Percentiles rank a stretch among this genome's conserved stretches.
phyloP scores from a whole-genome alignment of 2,888 invertebrate genomes.

The Phyllotreta cruciferae region DNA sequence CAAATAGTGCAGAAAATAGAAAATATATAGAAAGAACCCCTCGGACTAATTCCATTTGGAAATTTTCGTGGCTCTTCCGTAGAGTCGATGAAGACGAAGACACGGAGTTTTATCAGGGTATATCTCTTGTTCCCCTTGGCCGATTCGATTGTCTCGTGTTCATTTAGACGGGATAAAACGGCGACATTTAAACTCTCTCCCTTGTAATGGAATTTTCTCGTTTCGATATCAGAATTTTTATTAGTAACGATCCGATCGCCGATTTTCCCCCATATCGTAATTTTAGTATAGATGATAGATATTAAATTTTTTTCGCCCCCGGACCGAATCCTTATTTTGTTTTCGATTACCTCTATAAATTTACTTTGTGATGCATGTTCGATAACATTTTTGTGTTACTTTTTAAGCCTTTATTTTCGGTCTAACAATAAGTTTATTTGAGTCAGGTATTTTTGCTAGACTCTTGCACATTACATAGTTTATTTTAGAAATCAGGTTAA shows the following conservation, averaged over 20 bases:
- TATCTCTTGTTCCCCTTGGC: slow-evolving; percentile 28
- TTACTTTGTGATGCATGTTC: too few species aligned
- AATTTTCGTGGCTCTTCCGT: slow-evolving; percentile 19
- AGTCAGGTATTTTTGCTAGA: too few species aligned
- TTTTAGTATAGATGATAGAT: slow-evolving; percentile 19
- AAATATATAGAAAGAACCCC: slow-evolving; percentile 1
- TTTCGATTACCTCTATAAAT: neutral
- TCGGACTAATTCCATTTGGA: slow-evolving; percentile 21
- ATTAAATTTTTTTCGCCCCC: slow-evolving; percentile 14
- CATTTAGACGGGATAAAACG: slow-evolving; percentile 35
- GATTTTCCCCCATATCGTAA: slow-evolving; percentile 20
- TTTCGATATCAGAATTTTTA: slow-evolving; percentile 27
- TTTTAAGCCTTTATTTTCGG: too few species aligned
- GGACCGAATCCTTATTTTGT: neutral
- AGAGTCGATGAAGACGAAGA: slow-evolving; percentile 2
- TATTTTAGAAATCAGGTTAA: too few species aligned
- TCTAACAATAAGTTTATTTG: too few species aligned
- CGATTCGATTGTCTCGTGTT: slow-evolving; percentile 33
- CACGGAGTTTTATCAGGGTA: slow-evolving; percentile 25
- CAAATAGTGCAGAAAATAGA: too few species aligned
- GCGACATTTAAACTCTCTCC: slow-evolving; percentile 31
- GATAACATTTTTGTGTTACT: too few species aligned
- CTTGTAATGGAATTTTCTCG: slow-evolving; percentile 33
- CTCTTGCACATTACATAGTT: too few species aligned
- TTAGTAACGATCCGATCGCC: slow-evolving; percentile 7